Conservation (phyloP, 2,797 vertebrate genomes). For the Sebastes baramenuke region DNA sequence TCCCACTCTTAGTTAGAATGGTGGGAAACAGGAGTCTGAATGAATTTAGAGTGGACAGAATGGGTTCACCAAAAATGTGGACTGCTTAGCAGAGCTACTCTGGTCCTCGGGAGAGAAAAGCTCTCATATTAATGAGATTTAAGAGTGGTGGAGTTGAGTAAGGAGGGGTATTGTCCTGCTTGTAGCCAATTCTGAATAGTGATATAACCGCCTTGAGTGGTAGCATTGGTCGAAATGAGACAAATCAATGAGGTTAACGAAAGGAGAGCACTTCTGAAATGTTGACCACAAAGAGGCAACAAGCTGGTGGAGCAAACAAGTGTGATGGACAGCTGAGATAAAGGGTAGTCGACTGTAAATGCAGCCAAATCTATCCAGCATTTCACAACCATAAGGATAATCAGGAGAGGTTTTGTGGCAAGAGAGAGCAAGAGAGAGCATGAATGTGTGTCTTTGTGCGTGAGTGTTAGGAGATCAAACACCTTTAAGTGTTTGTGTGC, state of each 20-base stretch:
- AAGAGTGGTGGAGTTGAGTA: not conserved
- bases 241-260: not conserved
- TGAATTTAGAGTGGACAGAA: not conserved
- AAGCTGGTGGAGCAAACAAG: not conserved
- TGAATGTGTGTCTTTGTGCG: not conserved
- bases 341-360: not conserved
- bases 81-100: not conserved
- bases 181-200: not conserved
- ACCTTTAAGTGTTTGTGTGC: not conserved
- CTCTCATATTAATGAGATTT: not conserved
- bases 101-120: not conserved
- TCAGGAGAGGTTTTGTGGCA: not conserved
- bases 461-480: not conserved
- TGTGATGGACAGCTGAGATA: not conserved
- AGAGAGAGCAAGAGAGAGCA: not conserved
- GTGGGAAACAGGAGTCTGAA: not conserved
- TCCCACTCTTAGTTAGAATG: not conserved
- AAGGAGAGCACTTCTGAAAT: not conserved
- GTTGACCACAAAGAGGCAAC: not conserved
- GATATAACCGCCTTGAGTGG: not conserved
- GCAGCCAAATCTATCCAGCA: not conserved
- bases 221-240: not conserved
- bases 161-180: not conserved
- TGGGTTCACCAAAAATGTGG: not conserved
- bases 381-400: not conserved